A percentile compares a stretch with the other conserved stretches of the same genome.
These are phyloP conservation scores for Heliconius ismenius DNA, from an alignment of 2,888 invertebrate genomes.

Conservation along the genomic window DNA sequence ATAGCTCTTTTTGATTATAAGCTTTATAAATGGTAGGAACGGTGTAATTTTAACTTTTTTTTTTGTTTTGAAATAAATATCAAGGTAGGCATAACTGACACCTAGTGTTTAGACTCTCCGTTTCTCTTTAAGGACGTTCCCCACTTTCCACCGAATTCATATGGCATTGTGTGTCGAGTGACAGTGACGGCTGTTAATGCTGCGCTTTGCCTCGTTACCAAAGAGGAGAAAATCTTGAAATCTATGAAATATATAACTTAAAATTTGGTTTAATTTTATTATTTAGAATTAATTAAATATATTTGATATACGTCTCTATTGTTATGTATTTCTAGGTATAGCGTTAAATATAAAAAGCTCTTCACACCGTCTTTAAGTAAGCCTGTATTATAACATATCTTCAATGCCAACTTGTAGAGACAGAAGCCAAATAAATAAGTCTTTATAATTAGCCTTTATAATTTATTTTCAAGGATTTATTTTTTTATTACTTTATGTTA, in stretches of 20 bases:
- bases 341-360: constrained; percentile 1
- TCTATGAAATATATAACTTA: not conserved
- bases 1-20: constrained; percentile 11
- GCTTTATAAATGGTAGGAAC: not conserved
- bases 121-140: no score
- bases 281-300: not conserved
- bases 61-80: not conserved
- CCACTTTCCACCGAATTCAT: no score
- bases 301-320: not conserved
- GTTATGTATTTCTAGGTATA: not conserved
- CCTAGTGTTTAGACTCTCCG: no score
- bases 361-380: constrained; percentile 1
- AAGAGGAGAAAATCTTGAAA: not conserved
- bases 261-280: not conserved
- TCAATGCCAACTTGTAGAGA: constrained; percentile 20
- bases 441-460: no score
- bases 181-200: no score
- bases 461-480: no score
- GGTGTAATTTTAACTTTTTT: constrained; percentile 12
- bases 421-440: not conserved
- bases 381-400: not conserved
- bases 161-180: no score
- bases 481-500: no score
- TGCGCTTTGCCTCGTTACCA: no score
- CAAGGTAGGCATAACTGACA: no score